phyloP scores from a whole-genome alignment of 2,888 invertebrate species.

The Sinotaia quadrata region DNA sequence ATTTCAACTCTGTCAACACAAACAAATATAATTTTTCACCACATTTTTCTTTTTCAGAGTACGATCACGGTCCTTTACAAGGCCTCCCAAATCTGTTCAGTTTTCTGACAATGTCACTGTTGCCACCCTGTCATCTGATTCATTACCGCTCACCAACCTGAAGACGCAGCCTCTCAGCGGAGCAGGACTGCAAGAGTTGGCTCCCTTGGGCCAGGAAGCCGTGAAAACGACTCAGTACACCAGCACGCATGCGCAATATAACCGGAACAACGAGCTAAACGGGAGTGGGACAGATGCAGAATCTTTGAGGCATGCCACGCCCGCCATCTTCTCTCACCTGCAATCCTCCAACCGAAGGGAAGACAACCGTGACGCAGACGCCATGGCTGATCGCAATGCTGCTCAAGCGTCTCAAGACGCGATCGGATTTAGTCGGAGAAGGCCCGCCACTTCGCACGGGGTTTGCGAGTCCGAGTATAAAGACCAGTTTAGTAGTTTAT shows the following conservation, averaged over 20 bases:
- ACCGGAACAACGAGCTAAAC: constrained; percentile 40
- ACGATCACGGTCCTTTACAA: constrained; percentile 20
- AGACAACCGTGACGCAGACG: not conserved
- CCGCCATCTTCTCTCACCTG: constrained; percentile 20
- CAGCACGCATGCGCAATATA: constrained; percentile 55
- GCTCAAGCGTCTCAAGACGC: not conserved
- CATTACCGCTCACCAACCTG: constrained; percentile 42
- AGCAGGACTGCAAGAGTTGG: not conserved
- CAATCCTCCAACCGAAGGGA: constrained; percentile 3
- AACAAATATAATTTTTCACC: too few species aligned
- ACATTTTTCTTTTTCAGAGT: constrained; percentile 29
- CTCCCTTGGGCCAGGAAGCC: constrained; percentile 8
- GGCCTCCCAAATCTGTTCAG: constrained; percentile 51
- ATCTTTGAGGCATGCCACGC: not conserved
- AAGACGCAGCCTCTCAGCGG: constrained; percentile 40
- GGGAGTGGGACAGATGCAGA: too few species aligned
- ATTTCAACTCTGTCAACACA: too few species aligned
- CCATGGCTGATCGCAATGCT: not conserved
- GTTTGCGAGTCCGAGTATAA: constrained; percentile 47
- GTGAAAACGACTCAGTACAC: constrained; percentile 52
- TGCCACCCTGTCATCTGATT: constrained; percentile 51
- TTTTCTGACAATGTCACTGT: constrained; percentile 60
- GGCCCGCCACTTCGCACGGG: constrained; percentile 39
- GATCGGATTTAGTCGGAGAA: constrained; percentile 9
- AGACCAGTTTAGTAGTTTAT: constrained; percentile 54